Base-by-base conservation (phyloP, 2,888 invertebrate species). In the Polydrusus pterygomalis region DNA sequence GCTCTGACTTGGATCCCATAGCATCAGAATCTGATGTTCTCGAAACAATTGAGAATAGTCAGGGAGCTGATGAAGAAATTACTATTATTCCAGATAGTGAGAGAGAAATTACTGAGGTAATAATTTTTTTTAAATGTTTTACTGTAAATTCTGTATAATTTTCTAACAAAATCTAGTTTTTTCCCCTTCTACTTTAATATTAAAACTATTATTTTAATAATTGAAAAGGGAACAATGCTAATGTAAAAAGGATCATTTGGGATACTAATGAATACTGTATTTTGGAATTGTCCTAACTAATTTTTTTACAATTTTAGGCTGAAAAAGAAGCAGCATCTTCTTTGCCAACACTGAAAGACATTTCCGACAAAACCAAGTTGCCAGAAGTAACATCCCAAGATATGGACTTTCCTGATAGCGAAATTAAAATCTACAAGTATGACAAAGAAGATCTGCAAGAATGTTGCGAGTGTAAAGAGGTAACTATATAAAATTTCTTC, bases 61-160 rank as follows among this genome's bases (percentile, higher is more conserved):
- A 91, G 18, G 93, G 92, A 13, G 92, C 91, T 60, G 93, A 93
- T 80, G 92, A 91, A 81, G 93, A 93, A 82, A 89, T 93, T 8
- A 93, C 93, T 75, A 89, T 93, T 6, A 89, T 93, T 77, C 93
- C 93, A 0, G 93, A 93, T 82, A 92, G 92, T 0, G 92, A 92
- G 74, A 88, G 92, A 75, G 91, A 92, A 82, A 91, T 92, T 77
- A 91, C 92, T 0, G 92, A 93, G 80, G 84, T 84, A 30, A 34
- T n/a, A 30, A 58, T 13, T 25, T 34, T 7, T 13, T 25, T 34
- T 7, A 10, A 10, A 2, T 7, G 8, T 10, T 34, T 34, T 34
- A 34, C 3, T 34, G 25, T 54, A 18, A 49, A 10, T 18, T 49
- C 10, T 51, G 18, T 51, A 25, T 9, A 11, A 3, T 20, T 51